These are phyloP conservation scores for Aselliscus stoliczkanus DNA, from an alignment of 2,797 vertebrate species.

Conservation along the genomic window DNA sequence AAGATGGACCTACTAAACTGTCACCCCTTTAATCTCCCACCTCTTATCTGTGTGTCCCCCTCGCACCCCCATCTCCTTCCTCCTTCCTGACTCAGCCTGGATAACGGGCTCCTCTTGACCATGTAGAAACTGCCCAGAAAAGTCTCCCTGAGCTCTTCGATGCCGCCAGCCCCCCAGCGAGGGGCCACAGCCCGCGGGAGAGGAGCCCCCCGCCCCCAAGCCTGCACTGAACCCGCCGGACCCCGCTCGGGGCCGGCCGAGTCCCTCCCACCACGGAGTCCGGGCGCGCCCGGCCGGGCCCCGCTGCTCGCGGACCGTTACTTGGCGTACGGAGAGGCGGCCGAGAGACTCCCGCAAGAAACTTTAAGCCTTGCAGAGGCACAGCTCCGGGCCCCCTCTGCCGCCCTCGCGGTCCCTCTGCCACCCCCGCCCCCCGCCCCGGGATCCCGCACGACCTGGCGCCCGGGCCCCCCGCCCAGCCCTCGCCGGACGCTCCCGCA, in stretches of 20 bases:
- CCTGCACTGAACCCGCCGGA: constrained; percentile 4
- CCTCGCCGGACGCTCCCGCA: constrained; percentile 34
- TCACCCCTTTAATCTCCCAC: constrained; percentile 22
- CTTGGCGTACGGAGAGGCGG: constrained; percentile 48
- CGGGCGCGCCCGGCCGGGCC: constrained; percentile 48
- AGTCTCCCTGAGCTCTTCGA: constrained; percentile 42
- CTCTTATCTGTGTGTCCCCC: not conserved
- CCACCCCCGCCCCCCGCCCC: constrained; percentile 17
- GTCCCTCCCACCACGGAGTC: constrained; percentile 29
- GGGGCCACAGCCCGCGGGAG: constrained; percentile 29
- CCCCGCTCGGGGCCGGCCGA: constrained; percentile 13
- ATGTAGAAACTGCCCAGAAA: constrained; percentile 49
- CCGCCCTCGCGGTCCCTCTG: not conserved
- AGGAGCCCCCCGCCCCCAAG: not conserved
- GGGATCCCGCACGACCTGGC: not conserved
- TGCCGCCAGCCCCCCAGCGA: not conserved
- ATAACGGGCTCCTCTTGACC: constrained; percentile 61
- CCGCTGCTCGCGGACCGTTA: constrained; percentile 76
- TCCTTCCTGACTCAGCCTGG: constrained; percentile 47
- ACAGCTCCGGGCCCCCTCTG: constrained; percentile 28
- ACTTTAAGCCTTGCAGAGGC: constrained; percentile 64
- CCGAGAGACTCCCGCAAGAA: constrained; percentile 66
- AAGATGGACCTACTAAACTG: constrained; percentile 8
- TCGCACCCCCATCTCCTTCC: constrained; percentile 46
- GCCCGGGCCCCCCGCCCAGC: constrained; percentile 60